Conservation (phyloP, 2,888 invertebrate genomes). For the Eilema sororculum region DNA sequence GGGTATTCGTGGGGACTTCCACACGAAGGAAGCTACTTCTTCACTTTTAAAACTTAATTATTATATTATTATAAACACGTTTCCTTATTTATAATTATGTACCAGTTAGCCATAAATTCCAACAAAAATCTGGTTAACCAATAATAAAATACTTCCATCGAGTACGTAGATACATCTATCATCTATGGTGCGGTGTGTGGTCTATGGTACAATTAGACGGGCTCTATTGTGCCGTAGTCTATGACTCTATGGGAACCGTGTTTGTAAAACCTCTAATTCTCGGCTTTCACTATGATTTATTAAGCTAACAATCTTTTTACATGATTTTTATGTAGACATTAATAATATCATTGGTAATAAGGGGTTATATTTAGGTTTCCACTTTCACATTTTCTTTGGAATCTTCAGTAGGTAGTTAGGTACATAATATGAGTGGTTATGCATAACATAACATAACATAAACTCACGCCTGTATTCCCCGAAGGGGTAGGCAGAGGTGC, state of each 20-base stretch:
- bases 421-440: too few species aligned
- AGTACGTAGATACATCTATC: slow-evolving; percentile 53
- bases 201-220: slow-evolving; percentile 55
- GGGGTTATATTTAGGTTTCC: background rate
- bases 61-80: slow-evolving; percentile 21
- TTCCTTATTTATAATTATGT: background rate
- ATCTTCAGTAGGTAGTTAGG: background rate
- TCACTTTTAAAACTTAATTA: slow-evolving; percentile 8
- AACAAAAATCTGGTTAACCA: slow-evolving; percentile 27
- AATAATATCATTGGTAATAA: slow-evolving; percentile 18
- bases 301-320: slow-evolving; percentile 33
- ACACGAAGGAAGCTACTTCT: background rate
- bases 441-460: too few species aligned
- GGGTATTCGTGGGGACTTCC: too few species aligned
- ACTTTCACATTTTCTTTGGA: background rate
- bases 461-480: too few species aligned
- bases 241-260: slow-evolving; percentile 48
- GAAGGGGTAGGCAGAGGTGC: too few species aligned
- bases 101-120: slow-evolving; percentile 25
- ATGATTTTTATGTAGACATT: slow-evolving; percentile 22
- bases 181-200: slow-evolving; percentile 56
- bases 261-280: slow-evolving; percentile 52
- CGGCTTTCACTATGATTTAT: slow-evolving; percentile 53
- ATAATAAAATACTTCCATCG: slow-evolving; percentile 37
- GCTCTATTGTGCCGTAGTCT: slow-evolving; percentile 44